Evolutionary conservation across 2,888 invertebrate species (phyloP).

Genomic region (Aleiodes leptofemur): DNA sequence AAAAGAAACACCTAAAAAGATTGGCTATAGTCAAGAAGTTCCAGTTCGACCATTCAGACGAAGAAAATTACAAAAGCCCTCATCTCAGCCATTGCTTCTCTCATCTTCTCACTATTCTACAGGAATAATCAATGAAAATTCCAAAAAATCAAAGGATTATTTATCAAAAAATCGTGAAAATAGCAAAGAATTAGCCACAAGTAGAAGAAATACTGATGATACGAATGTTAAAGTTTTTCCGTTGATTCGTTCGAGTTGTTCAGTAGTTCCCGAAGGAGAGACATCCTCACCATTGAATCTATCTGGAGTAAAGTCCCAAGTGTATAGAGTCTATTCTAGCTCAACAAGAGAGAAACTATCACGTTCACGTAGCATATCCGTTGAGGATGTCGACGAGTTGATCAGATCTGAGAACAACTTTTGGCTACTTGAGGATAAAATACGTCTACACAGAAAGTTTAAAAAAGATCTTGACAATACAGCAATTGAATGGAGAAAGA

Average conservation of each 20-base stretch:
- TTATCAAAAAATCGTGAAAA: neutral
- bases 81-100: too few species aligned
- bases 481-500: neutral
- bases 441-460: slow-evolving; percentile 50
- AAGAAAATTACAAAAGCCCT: neutral
- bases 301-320: slow-evolving; percentile 29
- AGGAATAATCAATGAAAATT: too few species aligned
- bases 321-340: slow-evolving; percentile 32
- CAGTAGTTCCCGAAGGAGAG: slow-evolving; percentile 23
- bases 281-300: slow-evolving; percentile 19
- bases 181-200: slow-evolving; percentile 8
- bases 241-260: slow-evolving; percentile 28
- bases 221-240: slow-evolving; percentile 37
- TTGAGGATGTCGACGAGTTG: slow-evolving; percentile 67
- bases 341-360: slow-evolving; percentile 38
- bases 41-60: slow-evolving; percentile 58
- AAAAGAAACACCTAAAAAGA: slow-evolving; percentile 51
- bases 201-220: slow-evolving; percentile 5
- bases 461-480: slow-evolving; percentile 31
- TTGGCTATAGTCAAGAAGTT: slow-evolving; percentile 52
- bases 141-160: neutral
- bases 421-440: slow-evolving; percentile 55
- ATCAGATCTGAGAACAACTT: slow-evolving; percentile 65
- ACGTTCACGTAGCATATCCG: slow-evolving; percentile 63
- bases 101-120: too few species aligned